Conservation (phyloP, 35 echinoderm and acorn worm genomes). For the Apostichopus californicus region DNA sequence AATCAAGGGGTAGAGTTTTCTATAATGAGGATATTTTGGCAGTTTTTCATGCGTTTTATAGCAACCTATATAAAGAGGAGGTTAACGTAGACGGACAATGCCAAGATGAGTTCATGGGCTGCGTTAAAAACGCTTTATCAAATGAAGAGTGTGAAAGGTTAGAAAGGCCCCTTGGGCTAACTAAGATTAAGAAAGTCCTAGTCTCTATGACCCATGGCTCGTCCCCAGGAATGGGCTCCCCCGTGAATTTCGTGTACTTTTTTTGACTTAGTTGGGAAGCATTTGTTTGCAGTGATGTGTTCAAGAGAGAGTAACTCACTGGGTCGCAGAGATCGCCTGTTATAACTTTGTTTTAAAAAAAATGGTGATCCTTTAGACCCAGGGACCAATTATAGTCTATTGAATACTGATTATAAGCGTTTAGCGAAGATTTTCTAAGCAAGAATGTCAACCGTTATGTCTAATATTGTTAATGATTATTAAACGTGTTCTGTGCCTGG, state of each 20-base stretch:
- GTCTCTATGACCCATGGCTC: slow-evolving; percentile 28
- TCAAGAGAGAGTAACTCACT: background rate
- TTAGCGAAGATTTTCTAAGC: background rate
- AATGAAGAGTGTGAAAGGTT: background rate
- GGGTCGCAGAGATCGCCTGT: background rate
- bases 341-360: slow-evolving; percentile 37
- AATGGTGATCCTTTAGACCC: background rate
- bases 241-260: slow-evolving; percentile 56
- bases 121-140: background rate
- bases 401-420: slow-evolving; percentile 12
- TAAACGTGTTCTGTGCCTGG: background rate
- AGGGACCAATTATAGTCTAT: background rate
- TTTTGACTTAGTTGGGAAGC: slow-evolving; percentile 22
- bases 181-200: slow-evolving; percentile 26
- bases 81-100: background rate
- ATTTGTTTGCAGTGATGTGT: slow-evolving; percentile 30
- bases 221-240: slow-evolving; percentile 65
- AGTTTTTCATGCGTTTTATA: slow-evolving; percentile 36
- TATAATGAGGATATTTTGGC: background rate
- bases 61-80: background rate
- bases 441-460: background rate
- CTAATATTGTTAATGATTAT: background rate
- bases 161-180: background rate
- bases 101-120: slow-evolving; percentile 20
- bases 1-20: too few species aligned